Percentiles rank a stretch among this genome's conserved stretches.
These are phyloP conservation scores for Drosophila multiciliata DNA, from an alignment of 2,888 invertebrate genomes.

Conservation along the genomic window DNA sequence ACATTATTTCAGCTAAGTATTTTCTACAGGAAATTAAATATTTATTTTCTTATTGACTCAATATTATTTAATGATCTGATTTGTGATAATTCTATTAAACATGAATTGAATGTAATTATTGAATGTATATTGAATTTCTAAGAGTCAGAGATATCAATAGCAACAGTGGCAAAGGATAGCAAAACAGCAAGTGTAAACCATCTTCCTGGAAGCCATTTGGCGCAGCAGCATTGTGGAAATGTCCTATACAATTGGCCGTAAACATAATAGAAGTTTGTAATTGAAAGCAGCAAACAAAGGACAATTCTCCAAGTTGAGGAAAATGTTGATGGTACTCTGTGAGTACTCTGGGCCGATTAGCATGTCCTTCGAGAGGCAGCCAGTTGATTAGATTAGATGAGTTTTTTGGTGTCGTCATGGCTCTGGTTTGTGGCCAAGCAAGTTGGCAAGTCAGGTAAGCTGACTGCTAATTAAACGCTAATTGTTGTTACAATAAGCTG, in stretches of 20 bases:
- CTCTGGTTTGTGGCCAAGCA: conserved; percentile 23
- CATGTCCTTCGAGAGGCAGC: conserved; percentile 7
- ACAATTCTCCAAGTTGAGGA: conserved; percentile 17
- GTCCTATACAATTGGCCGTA: conserved; percentile 49
- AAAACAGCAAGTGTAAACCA: background rate
- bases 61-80: background rate
- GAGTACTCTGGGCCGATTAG: conserved; percentile 25
- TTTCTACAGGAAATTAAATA: background rate
- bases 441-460: conserved; percentile 45
- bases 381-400: conserved; percentile 59
- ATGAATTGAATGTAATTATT: background rate
- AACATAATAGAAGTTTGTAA: conserved; percentile 60
- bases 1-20: background rate
- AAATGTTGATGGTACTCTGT: conserved; percentile 2
- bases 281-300: conserved; percentile 57
- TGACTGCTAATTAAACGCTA: conserved; percentile 60
- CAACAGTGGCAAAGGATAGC: background rate
- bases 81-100: background rate
- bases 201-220: conserved; percentile 53
- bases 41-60: background rate
- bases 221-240: conserved; percentile 53
- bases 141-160: background rate
- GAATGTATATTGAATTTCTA: background rate
- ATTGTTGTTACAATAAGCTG: conserved; percentile 61
- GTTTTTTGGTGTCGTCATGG: conserved; percentile 31